phyloP scores from a whole-genome alignment of 2,888 invertebrate genomes.

The Polydrusus cervinus region DNA sequence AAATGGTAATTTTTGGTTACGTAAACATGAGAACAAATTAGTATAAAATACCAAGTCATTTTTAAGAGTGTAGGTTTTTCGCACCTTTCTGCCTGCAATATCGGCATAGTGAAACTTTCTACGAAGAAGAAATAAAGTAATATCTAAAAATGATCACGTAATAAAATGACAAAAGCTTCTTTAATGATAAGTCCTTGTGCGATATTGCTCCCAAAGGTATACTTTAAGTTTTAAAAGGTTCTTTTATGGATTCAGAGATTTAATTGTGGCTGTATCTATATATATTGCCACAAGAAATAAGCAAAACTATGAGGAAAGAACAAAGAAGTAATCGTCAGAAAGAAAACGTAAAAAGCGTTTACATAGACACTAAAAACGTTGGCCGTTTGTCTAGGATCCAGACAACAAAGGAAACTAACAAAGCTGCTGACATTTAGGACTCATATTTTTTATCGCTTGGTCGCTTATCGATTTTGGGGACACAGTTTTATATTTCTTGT shows the following conservation, averaged over 20 bases:
- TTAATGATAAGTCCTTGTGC: too few relatives aligned
- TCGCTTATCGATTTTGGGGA: constrained; percentile 47
- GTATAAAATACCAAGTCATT: too few relatives aligned
- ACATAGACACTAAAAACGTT: constrained; percentile 48
- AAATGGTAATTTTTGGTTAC: too few relatives aligned
- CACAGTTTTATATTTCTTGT: constrained; percentile 45
- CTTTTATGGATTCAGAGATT: background rate
- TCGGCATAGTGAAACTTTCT: too few relatives aligned
- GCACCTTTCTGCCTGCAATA: too few relatives aligned
- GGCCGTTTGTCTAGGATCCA: constrained; percentile 49
- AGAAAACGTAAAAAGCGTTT: constrained; percentile 40
- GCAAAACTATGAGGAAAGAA: constrained; percentile 15
- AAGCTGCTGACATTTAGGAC: constrained; percentile 43
- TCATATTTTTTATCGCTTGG: constrained; percentile 50
- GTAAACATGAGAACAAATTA: too few relatives aligned
- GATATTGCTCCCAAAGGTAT: too few relatives aligned
- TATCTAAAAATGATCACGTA: too few relatives aligned
- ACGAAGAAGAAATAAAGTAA: too few relatives aligned
- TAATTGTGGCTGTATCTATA: too few relatives aligned
- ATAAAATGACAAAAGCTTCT: too few relatives aligned
- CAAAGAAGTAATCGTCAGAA: constrained; percentile 31
- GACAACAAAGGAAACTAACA: constrained; percentile 51
- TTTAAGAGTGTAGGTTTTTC: too few relatives aligned
- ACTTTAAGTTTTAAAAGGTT: background rate
- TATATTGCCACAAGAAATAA: constrained; percentile 13